A percentile compares a stretch with the other conserved stretches of the same genome.
phyloP scores from a whole-genome alignment of 2,888 invertebrate genomes.

The Ophion slaviceki region DNA sequence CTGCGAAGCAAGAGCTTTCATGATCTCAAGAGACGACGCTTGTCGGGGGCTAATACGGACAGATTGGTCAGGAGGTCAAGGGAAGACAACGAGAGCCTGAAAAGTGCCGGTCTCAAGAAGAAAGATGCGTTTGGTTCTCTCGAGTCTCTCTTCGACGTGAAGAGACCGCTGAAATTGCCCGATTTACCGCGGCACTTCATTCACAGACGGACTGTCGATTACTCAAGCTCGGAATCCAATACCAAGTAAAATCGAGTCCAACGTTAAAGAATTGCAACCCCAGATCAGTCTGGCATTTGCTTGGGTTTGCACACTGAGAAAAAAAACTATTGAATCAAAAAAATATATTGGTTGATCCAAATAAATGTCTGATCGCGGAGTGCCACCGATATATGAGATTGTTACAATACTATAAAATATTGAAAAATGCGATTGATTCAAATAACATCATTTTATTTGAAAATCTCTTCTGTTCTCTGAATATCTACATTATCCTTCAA shows the following conservation, averaged over 20 bases:
- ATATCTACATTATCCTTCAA: no score
- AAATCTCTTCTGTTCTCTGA: no score
- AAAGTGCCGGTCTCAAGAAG: slow-evolving; percentile 46
- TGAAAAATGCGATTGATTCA: no score
- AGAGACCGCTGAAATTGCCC: slow-evolving; percentile 74
- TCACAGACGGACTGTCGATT: slow-evolving; percentile 20
- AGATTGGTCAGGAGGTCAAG: slow-evolving; percentile 36
- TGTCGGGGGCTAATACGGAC: slow-evolving; percentile 59
- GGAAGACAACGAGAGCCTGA: slow-evolving; percentile 60
- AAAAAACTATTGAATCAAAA: no score
- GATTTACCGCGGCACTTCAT: slow-evolving; percentile 59
- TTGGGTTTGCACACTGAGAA: background rate
- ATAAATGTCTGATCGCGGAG: no score
- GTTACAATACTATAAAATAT: no score
- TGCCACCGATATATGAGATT: no score
- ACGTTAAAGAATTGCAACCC: background rate
- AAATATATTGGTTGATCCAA: no score
- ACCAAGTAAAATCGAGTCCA: background rate
- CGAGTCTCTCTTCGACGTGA: slow-evolving; percentile 78
- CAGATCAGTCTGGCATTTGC: background rate
- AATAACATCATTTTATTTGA: no score
- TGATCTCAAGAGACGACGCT: slow-evolving; percentile 70
- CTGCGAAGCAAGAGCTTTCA: slow-evolving; percentile 71
- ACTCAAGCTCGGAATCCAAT: slow-evolving; percentile 56
- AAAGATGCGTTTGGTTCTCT: slow-evolving; percentile 74